phyloP scores from a whole-genome alignment of 2,113 vertebrate genomes.

The Dromiciops gliroides region DNA sequence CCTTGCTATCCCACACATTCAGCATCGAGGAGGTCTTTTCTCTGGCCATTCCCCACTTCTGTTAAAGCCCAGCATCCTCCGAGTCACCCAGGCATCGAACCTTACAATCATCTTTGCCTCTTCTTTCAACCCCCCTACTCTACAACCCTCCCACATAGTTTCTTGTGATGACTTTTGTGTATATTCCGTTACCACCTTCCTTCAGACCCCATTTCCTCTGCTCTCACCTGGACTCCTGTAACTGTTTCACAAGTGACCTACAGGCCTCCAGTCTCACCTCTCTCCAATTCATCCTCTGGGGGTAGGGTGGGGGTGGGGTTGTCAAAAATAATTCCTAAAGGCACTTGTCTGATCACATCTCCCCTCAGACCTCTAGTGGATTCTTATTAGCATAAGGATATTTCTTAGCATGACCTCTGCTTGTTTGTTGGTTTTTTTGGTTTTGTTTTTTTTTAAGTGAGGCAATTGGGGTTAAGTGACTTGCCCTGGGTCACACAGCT shows the following conservation, averaged over 20 bases:
- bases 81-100: neutral
- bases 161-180: neutral
- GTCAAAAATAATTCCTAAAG: neutral
- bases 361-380: neutral
- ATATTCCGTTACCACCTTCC: neutral
- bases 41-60: neutral
- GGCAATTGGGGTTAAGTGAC: too few species aligned
- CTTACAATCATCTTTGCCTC: too few species aligned
- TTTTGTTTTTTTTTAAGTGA: too few species aligned
- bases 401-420: neutral
- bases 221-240: too few species aligned
- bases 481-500: too few species aligned
- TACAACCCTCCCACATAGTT: neutral
- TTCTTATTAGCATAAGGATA: neutral
- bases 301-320: too few species aligned
- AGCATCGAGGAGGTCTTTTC: neutral
- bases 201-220: neutral
- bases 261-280: neutral
- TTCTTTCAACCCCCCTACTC: neutral
- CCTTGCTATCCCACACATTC: neutral
- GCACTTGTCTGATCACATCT: neutral
- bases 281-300: neutral
- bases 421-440: too few species aligned
- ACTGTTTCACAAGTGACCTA: neutral
- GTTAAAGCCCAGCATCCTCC: neutral